These are phyloP conservation scores for Choristoneura fumiferana DNA, from an alignment of 1,140 invertebrate genomes.

Conservation along the genomic window DNA sequence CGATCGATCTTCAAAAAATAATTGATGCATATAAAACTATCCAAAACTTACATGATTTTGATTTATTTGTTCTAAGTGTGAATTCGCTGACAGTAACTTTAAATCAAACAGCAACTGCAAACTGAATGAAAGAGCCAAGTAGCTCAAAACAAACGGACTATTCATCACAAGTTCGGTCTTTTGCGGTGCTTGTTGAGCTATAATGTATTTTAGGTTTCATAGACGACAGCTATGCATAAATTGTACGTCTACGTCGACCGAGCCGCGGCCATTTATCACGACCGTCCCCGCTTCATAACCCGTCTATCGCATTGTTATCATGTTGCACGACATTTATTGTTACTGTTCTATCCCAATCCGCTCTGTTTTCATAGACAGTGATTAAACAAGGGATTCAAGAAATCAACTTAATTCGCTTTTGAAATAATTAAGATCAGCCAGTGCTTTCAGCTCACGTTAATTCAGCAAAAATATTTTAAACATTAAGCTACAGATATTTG, in stretches of 20 bases:
- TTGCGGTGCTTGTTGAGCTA: neutral
- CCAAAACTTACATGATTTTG: too few species aligned
- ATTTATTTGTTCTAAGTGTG: too few species aligned
- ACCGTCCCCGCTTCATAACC: constrained; percentile 44
- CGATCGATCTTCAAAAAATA: too few species aligned
- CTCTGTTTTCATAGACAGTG: constrained; percentile 51
- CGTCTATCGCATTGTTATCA: constrained; percentile 61
- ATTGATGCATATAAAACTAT: too few species aligned
- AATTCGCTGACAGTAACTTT: too few species aligned
- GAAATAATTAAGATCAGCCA: constrained; percentile 26
- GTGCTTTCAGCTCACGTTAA: neutral
- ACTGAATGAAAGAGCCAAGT: too few species aligned
- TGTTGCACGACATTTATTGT: constrained; percentile 60
- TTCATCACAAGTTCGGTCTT: neutral
- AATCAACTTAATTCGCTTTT: constrained; percentile 24
- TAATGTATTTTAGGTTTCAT: constrained; percentile 28
- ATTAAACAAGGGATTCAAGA: constrained; percentile 7
- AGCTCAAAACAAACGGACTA: neutral
- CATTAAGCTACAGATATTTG: constrained; percentile 27
- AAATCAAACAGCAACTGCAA: too few species aligned
- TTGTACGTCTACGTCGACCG: constrained; percentile 35
- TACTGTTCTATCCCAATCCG: constrained; percentile 33
- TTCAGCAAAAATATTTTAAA: neutral
- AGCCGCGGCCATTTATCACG: constrained; percentile 51
- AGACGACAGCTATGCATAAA: constrained; percentile 53